A percentile compares a stretch with the other conserved stretches of the same genome.
Conservation (phyloP, 2,113 vertebrate species). For the Alosa alosa region DNA sequence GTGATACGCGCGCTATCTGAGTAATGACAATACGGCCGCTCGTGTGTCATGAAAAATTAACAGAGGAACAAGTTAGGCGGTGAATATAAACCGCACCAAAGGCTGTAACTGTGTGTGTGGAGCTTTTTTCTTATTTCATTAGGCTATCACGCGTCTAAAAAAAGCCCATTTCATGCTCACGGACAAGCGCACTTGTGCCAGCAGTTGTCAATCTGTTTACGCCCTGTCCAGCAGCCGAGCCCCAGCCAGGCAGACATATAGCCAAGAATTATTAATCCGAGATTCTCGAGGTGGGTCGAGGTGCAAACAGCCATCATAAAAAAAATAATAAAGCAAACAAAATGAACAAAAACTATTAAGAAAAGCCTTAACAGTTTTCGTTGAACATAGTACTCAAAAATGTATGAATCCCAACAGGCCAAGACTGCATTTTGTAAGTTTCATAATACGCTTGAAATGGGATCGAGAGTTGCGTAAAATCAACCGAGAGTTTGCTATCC, state of each 20-base stretch:
- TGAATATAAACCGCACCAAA: constrained; percentile 56
- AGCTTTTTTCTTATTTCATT: constrained; percentile 13
- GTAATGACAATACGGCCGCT: constrained; percentile 68
- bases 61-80: constrained; percentile 66
- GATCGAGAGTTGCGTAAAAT: not conserved
- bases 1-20: constrained; percentile 67
- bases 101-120: constrained; percentile 4
- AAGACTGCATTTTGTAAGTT: not conserved
- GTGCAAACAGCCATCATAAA: not conserved
- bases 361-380: not conserved
- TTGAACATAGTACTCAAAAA: not conserved
- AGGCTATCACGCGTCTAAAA: constrained; percentile 13
- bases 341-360: not conserved
- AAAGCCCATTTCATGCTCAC: constrained; percentile 7
- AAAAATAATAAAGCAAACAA: not conserved
- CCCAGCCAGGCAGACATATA: not conserved
- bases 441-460: not conserved
- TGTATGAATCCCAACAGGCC: not conserved
- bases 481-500: not conserved
- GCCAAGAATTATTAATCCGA: not conserved
- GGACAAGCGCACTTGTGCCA: not conserved
- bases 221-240: not conserved
- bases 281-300: not conserved
- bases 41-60: constrained; percentile 75
- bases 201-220: not conserved